Evolutionary conservation across 2,113 vertebrate species (phyloP).

Genomic region (Gymnogyps californianus): DNA sequence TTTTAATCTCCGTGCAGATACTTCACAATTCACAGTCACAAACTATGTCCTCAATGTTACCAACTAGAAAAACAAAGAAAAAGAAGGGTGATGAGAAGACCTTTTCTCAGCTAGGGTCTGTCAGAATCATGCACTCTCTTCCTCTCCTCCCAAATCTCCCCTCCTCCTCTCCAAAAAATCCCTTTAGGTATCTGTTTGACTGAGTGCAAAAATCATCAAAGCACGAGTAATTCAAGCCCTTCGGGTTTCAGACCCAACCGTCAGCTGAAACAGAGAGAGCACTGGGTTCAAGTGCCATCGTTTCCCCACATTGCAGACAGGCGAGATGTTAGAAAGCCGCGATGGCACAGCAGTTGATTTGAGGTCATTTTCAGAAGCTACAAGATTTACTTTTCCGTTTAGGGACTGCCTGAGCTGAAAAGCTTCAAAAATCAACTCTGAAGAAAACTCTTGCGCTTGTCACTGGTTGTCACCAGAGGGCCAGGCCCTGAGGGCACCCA

Average conservation of each 20-base stretch:
- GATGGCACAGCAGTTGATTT: rapidly evolving
- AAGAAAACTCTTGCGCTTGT: not conserved
- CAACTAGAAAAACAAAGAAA: not conserved
- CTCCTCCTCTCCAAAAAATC: not conserved
- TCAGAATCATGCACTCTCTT: not conserved
- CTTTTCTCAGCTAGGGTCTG: not conserved
- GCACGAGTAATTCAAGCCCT: not conserved
- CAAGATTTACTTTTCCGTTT: not conserved
- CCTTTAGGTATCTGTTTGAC: not conserved
- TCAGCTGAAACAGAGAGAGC: not conserved
- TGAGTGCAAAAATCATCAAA: not conserved
- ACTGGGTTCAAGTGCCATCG: not conserved
- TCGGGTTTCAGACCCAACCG: not conserved
- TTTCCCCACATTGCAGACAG: not conserved
- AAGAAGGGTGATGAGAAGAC: not conserved
- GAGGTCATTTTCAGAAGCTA: not conserved
- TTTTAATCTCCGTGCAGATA: conserved; percentile 1
- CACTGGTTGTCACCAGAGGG: not conserved
- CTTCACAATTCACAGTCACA: not conserved
- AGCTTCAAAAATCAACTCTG: not conserved
- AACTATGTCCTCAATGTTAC: not conserved
- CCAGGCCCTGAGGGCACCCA: not conserved
- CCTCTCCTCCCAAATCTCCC: not conserved
- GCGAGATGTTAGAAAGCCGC: not conserved
- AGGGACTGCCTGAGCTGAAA: not conserved